Base-by-base conservation (phyloP, 2,888 invertebrate genomes). In the Nomada flava region DNA sequence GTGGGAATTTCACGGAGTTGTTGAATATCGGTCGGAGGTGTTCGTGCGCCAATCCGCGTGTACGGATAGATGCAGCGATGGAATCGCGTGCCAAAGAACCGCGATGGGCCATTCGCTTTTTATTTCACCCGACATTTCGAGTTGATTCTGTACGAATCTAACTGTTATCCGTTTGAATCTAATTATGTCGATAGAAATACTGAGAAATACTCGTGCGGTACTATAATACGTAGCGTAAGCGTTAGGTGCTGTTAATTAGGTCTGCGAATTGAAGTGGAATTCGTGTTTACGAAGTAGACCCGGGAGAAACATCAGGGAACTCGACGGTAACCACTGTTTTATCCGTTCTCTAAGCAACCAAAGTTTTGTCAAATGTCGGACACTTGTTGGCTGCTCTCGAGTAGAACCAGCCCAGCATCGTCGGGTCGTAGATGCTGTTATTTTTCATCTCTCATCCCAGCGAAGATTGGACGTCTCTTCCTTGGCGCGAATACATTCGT, bases 1-100 rank as follows among this genome's bases (percentile, higher is more conserved):
- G 82, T 75, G 86, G 80, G 88, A 90, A 90, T 90, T 90, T 89
- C 84, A 86, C 82, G 77, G 82, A 89, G 87, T 89, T 90, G 88
- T 89, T 87, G 89, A 87, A 67, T 82, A 80, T 71, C 71, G 69
- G 82, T 64, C 13, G 64, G 59, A 20, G 62, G 29, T 26, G 26
- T 52, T 42, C n/a, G 60, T 50, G 75, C 36, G 60, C 63, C 15
- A 10, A 62, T 42, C n/a, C 42, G 42, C 62, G n/a, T 62, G n/a
- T 13, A n/a, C 26, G 47, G 59, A 36, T 70, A 63, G n/a, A 15
- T 15, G 10, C 42, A 26, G 15, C 76, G 67, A 79, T 59, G 63
- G 47, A 72, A 86, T 90, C 88, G 89, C 90, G 89, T 89, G 90
- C 86, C 77, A 69, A 74, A 80, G 85, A 85, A 47, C 47, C 47